Evolutionary conservation across 2,888 invertebrate genomes (phyloP), one percentile per base, ranked within the genome.

Genomic region (Coronaproctus castanopsis): DNA sequence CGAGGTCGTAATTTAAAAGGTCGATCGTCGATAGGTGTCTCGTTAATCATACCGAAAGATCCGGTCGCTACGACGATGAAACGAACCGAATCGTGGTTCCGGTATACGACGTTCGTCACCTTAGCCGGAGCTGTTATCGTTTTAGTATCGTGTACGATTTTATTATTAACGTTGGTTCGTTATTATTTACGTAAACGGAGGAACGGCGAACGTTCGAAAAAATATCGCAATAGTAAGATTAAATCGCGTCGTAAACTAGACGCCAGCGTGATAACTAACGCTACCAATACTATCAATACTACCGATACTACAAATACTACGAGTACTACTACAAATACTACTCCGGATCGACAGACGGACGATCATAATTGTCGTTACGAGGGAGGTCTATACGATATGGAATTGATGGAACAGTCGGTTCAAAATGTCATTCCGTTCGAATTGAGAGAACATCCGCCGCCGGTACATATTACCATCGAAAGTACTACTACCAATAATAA

Each of bases 211-310:
- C 20, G 77, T 2, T 74, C 77, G 56, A 76, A 78, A 58, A 57
- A 67, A 51, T 73, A 77, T 3, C 74, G 78, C 55, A 76, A 78
- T 58, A 65, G 66, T 55, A 78, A 78, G 67, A 80, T 83, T 64
- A 84, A 84, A 52, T 77, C 85, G 60, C 88, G 89, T 71, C 87
- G 87, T 68, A 75, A 89, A 60, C 74, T 89, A 63, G 87, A 88
- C 66, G 80, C 87, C 20, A 87, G 87, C 65, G 82, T 82, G 49
- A n/a, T n/a, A n/a, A n/a, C n/a, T n/a, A n/a, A n/a, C n/a, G n/a
- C n/a, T n/a, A n/a, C n/a, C n/a, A n/a, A n/a, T n/a, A n/a, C n/a
- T n/a, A n/a, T n/a, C n/a, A n/a, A n/a, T n/a, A n/a, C n/a, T n/a
- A n/a, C n/a, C n/a, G n/a, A n/a, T n/a, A n/a, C n/a, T n/a, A n/a